Evolutionary conservation across 2,797 vertebrate species (phyloP).

Genomic region (Tokudaia tokunoshimensis): DNA sequence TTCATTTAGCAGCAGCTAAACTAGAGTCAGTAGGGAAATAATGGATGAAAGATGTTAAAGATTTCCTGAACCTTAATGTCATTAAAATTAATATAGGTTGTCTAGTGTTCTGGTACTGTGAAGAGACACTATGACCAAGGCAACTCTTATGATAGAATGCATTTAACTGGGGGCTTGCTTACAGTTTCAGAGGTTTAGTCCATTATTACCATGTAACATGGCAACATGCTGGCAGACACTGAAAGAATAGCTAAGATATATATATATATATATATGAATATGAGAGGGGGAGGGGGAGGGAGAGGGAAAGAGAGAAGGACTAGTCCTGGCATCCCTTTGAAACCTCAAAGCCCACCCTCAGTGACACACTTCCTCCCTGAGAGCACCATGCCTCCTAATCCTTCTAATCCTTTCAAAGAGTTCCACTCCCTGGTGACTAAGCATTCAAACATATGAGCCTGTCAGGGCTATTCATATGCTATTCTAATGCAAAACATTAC

Average conservation of each 20-base stretch:
- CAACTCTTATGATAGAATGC: background rate
- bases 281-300: background rate
- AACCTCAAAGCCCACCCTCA: background rate
- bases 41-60: conserved; percentile 16
- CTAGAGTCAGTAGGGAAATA: background rate
- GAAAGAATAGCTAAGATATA: too few species aligned
- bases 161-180: background rate
- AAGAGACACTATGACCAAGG: background rate
- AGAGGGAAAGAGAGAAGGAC: background rate
- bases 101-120: background rate
- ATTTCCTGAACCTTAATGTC: conserved; percentile 31
- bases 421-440: background rate
- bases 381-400: background rate
- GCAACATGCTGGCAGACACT: background rate
- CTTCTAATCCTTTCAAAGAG: background rate
- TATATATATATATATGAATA: background rate
- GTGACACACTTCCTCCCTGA: too few species aligned
- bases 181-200: background rate
- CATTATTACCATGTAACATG: background rate
- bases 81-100: background rate
- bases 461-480: background rate
- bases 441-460: background rate
- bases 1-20: conserved; percentile 48
- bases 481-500: background rate
- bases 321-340: background rate